phyloP scores from a whole-genome alignment of 2,797 vertebrate species.

The Rousettus madagascariensis region DNA sequence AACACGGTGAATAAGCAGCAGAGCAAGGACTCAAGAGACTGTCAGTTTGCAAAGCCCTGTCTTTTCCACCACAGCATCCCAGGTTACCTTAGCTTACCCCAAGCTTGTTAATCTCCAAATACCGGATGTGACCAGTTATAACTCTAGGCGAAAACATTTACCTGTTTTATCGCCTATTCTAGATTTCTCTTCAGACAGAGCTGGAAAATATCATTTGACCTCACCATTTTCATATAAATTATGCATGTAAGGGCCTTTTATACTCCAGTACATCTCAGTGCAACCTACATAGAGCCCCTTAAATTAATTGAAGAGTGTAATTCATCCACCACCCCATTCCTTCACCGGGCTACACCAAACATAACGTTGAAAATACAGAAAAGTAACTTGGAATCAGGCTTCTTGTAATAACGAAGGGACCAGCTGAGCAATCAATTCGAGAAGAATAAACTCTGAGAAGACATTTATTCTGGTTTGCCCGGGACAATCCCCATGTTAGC shows the following conservation, averaged over 20 bases:
- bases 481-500: background rate
- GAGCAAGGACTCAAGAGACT: background rate
- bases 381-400: background rate
- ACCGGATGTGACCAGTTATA: background rate
- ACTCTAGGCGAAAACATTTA: background rate
- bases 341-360: background rate
- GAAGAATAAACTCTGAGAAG: background rate
- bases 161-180: background rate
- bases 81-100: background rate
- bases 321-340: background rate
- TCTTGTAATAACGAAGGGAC: background rate
- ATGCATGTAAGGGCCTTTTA: background rate
- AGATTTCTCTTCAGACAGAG: background rate
- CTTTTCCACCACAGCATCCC: background rate
- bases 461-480: background rate
- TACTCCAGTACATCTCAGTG: background rate
- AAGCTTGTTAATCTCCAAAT: background rate
- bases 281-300: background rate
- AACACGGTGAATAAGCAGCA: background rate
- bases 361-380: background rate
- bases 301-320: background rate
- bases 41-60: background rate
- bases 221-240: background rate
- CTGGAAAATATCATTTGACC: background rate
- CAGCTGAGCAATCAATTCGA: background rate